Conservation (phyloP, 2,888 invertebrate species). For the Thereva unica region DNA sequence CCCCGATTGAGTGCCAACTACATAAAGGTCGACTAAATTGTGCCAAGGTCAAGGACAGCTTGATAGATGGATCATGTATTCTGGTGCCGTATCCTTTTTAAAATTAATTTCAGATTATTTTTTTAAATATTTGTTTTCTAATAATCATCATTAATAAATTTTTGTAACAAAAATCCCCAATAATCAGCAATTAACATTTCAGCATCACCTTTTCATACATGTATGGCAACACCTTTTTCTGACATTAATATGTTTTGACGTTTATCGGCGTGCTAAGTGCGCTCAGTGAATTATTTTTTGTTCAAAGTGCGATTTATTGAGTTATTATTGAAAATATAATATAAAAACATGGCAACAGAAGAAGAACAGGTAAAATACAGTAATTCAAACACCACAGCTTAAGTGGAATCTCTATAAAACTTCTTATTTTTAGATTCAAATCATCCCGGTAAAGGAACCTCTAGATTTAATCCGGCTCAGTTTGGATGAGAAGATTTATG, state of each 20-base stretch:
- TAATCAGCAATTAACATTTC: neutral
- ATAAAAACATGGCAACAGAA: conserved; percentile 51
- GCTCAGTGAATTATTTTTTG: neutral
- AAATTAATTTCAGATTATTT: conserved; percentile 1
- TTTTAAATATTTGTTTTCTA: neutral
- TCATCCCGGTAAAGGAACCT: conserved; percentile 95
- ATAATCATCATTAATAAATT: no score
- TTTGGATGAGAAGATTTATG: conserved; percentile 97
- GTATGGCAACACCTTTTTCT: no score
- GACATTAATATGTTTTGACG: no score
- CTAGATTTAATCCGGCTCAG: conserved; percentile 94
- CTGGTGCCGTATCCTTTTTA: conserved; percentile 63
- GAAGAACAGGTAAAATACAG: conserved; percentile 52
- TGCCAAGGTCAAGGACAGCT: conserved; percentile 55
- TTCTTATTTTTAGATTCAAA: conserved; percentile 69
- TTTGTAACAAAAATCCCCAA: neutral
- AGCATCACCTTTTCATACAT: no score
- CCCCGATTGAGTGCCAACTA: conserved; percentile 47
- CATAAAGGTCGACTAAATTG: conserved; percentile 57
- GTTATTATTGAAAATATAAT: neutral
- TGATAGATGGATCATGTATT: conserved; percentile 57
- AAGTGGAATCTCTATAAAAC: neutral
- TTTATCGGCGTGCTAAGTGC: no score
- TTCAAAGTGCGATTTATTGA: neutral
- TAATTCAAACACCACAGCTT: neutral